These are phyloP conservation scores for Sorex fumeus DNA, from an alignment of 2,113 vertebrate genomes.

Conservation along the genomic window DNA sequence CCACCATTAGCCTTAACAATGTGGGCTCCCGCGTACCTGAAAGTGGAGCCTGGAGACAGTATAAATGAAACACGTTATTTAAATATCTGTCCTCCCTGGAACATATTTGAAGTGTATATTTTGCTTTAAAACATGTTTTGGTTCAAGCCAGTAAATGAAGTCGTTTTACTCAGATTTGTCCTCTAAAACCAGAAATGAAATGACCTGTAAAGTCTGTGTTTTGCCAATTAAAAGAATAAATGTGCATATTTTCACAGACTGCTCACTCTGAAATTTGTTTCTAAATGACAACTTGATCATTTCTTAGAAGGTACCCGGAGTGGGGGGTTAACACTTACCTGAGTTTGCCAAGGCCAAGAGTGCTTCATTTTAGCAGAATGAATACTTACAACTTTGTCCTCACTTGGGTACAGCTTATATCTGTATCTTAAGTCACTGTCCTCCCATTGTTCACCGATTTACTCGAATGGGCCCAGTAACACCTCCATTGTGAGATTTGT, in stretches of 20 bases:
- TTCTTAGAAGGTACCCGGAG: not conserved
- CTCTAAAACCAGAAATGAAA: slow-evolving; percentile 44
- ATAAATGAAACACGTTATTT: slow-evolving; percentile 66
- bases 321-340: not conserved
- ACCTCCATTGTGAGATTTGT: no score
- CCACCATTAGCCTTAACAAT: slow-evolving; percentile 70
- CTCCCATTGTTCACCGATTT: no score
- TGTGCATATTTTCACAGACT: slow-evolving; percentile 10
- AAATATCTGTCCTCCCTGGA: slow-evolving; percentile 36
- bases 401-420: not conserved
- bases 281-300: slow-evolving; percentile 26
- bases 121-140: slow-evolving; percentile 75
- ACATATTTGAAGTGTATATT: slow-evolving; percentile 65
- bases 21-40: not conserved
- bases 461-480: no score
- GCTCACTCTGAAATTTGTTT: slow-evolving; percentile 63
- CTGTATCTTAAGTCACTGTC: no score
- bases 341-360: not conserved
- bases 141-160: slow-evolving; percentile 47
- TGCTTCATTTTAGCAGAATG: not conserved
- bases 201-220: not conserved
- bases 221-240: slow-evolving; percentile 38
- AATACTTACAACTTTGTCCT: not conserved
- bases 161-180: slow-evolving; percentile 48
- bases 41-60: slow-evolving; percentile 11